Evolutionary conservation across 2,113 vertebrate genomes (phyloP).

Genomic region (Aegithalos caudatus): DNA sequence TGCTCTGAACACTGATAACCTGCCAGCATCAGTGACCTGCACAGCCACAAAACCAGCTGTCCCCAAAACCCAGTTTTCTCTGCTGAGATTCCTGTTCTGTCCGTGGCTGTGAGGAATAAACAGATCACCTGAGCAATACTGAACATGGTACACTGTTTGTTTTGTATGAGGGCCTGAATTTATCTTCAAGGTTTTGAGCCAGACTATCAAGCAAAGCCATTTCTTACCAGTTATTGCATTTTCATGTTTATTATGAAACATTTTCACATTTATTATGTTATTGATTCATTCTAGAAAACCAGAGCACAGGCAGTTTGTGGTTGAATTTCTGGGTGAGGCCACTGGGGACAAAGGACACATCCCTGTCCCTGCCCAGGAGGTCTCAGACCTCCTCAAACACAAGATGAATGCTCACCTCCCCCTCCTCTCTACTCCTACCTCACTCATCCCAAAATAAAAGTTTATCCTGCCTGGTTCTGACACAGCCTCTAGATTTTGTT

Average conservation of each 20-base stretch:
- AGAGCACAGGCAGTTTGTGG: neutral
- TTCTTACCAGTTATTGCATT: neutral
- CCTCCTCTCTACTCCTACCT: neutral
- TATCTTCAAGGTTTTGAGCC: neutral
- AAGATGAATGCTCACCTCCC: neutral
- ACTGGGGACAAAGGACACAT: neutral
- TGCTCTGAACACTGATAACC: neutral
- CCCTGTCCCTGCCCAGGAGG: neutral
- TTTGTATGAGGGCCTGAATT: neutral
- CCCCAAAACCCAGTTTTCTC: neutral
- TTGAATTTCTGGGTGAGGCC: neutral
- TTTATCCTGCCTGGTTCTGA: neutral
- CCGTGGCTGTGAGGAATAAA: neutral
- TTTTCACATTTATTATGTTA: neutral
- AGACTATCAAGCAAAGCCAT: neutral
- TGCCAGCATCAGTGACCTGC: neutral
- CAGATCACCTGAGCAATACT: neutral
- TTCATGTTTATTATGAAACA: neutral
- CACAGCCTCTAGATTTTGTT: neutral
- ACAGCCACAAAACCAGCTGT: neutral
- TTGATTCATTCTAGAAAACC: neutral
- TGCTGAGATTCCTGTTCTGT: neutral
- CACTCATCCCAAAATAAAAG: neutral
- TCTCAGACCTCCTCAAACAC: neutral
- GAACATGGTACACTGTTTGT: fast-evolving